These are phyloP conservation scores for Cariama cristata DNA, from an alignment of 2,113 vertebrate genomes.

Conservation along the genomic window DNA sequence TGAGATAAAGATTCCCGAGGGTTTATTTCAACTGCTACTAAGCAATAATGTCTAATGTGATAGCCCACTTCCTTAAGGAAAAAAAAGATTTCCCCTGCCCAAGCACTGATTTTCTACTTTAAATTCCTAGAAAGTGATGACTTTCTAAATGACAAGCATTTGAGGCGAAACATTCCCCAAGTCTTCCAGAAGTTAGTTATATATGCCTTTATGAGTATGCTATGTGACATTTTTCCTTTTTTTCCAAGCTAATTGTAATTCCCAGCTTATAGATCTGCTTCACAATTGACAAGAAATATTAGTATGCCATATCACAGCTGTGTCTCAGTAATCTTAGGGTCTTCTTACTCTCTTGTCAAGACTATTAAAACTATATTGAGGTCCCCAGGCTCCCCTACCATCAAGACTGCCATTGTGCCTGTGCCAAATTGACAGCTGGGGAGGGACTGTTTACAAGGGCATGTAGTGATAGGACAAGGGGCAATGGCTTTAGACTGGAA, in stretches of 20 bases:
- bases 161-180: not conserved
- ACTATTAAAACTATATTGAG: not conserved
- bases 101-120: not conserved
- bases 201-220: not conserved
- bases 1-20: not conserved
- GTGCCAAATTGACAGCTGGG: not conserved
- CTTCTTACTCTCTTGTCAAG: not conserved
- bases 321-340: not conserved
- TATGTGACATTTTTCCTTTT: not conserved
- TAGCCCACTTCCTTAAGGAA: not conserved
- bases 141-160: conserved; percentile 19
- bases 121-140: not conserved
- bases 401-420: not conserved
- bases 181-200: conserved; percentile 3
- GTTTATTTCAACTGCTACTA: conserved; percentile 4
- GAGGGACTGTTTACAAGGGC: too few species aligned
- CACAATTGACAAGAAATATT: not conserved
- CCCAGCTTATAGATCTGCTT: not conserved
- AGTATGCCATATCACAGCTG: not conserved
- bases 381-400: not conserved
- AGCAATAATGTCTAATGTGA: not conserved
- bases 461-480: too few species aligned
- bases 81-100: not conserved
- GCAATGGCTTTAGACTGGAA: too few species aligned
- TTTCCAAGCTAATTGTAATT: conserved; percentile 31